phyloP scores from a whole-genome alignment of 2,113 vertebrate species.

The Python bivittatus region DNA sequence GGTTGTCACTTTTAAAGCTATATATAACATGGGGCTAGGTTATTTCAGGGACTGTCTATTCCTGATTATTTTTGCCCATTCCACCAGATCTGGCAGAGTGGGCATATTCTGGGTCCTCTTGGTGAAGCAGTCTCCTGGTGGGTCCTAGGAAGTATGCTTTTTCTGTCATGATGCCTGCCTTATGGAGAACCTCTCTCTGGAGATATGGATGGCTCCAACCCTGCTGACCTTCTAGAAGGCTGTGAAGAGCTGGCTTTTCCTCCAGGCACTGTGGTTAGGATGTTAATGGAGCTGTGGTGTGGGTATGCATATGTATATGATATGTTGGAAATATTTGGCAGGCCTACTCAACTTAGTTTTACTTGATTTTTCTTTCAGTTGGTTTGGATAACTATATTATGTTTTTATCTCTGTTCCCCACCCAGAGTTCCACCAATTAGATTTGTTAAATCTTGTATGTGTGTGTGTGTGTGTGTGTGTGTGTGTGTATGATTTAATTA shows the following conservation, averaged over 20 bases:
- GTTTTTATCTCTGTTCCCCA: neutral
- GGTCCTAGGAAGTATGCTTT: neutral
- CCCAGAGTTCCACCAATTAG: neutral
- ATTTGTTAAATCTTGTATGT: no score
- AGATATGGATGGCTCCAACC: neutral
- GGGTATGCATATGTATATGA: neutral
- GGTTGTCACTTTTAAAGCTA: neutral
- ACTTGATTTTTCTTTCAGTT: neutral
- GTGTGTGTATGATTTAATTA: no score
- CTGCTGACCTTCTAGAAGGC: neutral
- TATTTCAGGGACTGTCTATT: neutral
- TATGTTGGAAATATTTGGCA: neutral
- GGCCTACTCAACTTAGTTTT: neutral
- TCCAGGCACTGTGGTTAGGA: neutral
- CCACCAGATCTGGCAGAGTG: neutral
- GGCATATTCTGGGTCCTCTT: neutral
- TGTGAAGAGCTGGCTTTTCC: neutral
- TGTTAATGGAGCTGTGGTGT: neutral
- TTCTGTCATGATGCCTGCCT: neutral
- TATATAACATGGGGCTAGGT: neutral
- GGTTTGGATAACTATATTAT: neutral
- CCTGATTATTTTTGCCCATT: neutral
- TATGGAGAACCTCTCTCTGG: neutral
- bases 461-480: no score
- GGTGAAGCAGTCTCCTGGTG: neutral